A percentile compares a stretch with the other conserved stretches of the same genome.
Conservation (phyloP, 2,113 vertebrate species). For the Castor canadensis region DNA sequence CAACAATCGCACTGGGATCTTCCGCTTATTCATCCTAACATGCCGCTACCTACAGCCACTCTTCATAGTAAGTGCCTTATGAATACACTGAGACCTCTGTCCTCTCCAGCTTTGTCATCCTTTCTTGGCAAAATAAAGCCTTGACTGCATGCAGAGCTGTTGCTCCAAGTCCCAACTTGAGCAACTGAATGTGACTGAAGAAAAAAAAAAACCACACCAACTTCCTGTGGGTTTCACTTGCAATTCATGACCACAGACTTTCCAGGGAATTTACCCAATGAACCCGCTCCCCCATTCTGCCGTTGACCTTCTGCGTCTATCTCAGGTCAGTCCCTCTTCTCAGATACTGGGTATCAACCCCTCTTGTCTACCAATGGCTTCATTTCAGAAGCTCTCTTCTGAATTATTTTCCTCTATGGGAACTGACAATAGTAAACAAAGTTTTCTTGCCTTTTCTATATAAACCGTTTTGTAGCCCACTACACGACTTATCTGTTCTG, state of each 20-base stretch:
- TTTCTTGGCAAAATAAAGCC: neutral
- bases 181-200: neutral
- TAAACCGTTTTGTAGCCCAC: neutral
- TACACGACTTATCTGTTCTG: neutral
- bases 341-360: neutral
- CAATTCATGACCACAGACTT: neutral
- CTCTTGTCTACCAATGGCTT: neutral
- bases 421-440: neutral
- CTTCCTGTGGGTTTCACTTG: constrained; percentile 34
- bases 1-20: neutral
- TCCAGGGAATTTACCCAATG: neutral
- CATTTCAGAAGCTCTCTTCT: neutral
- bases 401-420: neutral
- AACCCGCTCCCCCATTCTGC: neutral
- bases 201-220: neutral
- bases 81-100: neutral
- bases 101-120: neutral
- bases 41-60: neutral
- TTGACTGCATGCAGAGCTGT: neutral
- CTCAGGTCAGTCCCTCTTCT: neutral
- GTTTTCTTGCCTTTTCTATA: neutral
- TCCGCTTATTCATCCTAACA: neutral
- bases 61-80: neutral
- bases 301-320: neutral
- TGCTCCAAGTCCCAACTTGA: neutral